phyloP scores from a whole-genome alignment of 53 echinoderm and acorn worm species.

The Apostichopus leukothele region DNA sequence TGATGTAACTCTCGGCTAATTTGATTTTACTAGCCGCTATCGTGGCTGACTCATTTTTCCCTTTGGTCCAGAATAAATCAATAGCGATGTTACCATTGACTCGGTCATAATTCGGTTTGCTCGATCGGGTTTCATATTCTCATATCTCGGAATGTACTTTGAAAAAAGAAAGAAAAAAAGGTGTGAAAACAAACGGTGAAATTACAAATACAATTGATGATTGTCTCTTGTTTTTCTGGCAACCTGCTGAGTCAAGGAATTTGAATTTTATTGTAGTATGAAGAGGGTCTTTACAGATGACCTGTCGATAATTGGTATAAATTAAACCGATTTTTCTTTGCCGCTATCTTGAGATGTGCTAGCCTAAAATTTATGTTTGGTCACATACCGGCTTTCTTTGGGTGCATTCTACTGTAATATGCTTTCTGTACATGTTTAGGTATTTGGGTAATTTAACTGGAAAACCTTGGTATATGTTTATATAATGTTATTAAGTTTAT shows the following conservation, averaged over 20 bases:
- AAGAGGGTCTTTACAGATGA: background rate
- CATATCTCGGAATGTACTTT: constrained; percentile 4
- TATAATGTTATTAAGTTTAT: no score
- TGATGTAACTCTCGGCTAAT: constrained; percentile 40
- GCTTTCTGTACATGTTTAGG: no score
- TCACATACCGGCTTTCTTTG: no score
- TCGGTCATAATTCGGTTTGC: constrained; percentile 19
- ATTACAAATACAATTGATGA: constrained; percentile 9
- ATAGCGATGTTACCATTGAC: constrained; percentile 3
- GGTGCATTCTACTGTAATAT: no score
- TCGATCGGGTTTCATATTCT: background rate
- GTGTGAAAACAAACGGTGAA: constrained; percentile 2
- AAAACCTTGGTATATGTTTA: no score
- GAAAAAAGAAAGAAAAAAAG: background rate
- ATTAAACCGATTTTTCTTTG: no score
- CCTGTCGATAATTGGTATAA: background rate
- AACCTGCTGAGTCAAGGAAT: constrained; percentile 1
- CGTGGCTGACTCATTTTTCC: constrained; percentile 26
- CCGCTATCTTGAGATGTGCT: no score
- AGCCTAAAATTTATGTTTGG: no score
- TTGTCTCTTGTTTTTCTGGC: constrained; percentile 2
- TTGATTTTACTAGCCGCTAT: constrained; percentile 24
- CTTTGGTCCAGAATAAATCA: constrained; percentile 23
- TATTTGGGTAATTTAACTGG: no score
- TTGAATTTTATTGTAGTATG: background rate